Conservation (phyloP, 2,888 invertebrate genomes). For the Lagria hirta region DNA sequence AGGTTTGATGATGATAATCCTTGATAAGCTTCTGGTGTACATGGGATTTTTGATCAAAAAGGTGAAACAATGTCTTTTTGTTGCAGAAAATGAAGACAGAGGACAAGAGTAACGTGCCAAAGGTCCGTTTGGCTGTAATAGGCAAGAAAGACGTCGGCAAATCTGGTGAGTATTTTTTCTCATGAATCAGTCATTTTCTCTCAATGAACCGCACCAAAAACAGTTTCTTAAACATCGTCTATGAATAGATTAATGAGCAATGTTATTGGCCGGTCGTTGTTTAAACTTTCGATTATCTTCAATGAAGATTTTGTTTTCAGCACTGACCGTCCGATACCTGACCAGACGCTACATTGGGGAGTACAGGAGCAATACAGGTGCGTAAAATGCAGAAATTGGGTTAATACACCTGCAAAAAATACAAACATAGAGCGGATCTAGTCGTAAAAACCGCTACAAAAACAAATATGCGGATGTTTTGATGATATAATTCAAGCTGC, state of each 20-base stretch:
- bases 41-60: too few relatives aligned
- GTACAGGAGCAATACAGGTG: constrained; percentile 79
- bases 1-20: too few relatives aligned
- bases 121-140: constrained; percentile 73
- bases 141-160: constrained; percentile 78
- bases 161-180: constrained; percentile 76
- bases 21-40: too few relatives aligned
- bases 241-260: constrained; percentile 17
- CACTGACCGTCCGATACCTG: constrained; percentile 75
- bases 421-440: too few relatives aligned
- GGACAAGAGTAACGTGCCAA: constrained; percentile 66
- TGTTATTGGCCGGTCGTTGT: constrained; percentile 19
- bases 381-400: constrained; percentile 38
- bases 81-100: constrained; percentile 60
- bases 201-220: constrained; percentile 5
- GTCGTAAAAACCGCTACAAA: constrained; percentile 8
- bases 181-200: constrained; percentile 1
- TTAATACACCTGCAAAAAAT: too few relatives aligned
- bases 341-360: constrained; percentile 78
- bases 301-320: constrained; percentile 63
- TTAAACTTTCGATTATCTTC: too few relatives aligned
- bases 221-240: constrained; percentile 8
- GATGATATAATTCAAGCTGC: constrained; percentile 6
- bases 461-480: constrained; percentile 4
- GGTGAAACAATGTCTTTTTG: too few relatives aligned